phyloP scores from a whole-genome alignment of 35 echinoderm and acorn worm species.

The Apostichopus parvimensis region DNA sequence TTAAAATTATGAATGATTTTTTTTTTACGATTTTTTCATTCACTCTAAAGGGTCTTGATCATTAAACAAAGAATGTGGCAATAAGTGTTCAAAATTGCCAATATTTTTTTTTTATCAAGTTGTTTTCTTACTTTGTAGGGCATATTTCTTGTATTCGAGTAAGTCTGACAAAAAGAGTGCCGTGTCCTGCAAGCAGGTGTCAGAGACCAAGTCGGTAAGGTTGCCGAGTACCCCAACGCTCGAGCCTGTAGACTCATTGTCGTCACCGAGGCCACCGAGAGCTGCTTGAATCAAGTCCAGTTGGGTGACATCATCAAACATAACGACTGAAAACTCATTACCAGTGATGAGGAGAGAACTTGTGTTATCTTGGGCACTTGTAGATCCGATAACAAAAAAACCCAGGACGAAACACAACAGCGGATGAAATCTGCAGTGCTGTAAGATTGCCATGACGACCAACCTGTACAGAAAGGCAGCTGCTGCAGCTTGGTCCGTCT shows the following conservation, averaged over 20 bases:
- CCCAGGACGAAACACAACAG: neutral
- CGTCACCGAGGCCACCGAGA: neutral
- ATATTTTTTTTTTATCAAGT: neutral
- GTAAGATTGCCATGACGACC: neutral
- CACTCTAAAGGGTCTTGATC: too few relatives aligned
- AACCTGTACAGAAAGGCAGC: neutral
- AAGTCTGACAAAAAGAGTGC: neutral
- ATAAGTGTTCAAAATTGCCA: too few relatives aligned
- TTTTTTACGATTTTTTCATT: too few relatives aligned
- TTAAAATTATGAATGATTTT: too few relatives aligned
- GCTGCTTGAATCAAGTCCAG: slow-evolving; percentile 2
- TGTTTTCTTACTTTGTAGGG: slow-evolving; percentile 9
- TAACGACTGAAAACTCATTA: neutral
- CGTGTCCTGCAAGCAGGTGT: neutral
- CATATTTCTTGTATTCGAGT: neutral
- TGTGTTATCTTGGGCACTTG: neutral
- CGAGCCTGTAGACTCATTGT: neutral
- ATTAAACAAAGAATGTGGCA: too few relatives aligned
- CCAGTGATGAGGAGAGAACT: neutral
- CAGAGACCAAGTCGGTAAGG: neutral
- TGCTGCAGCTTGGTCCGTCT: neutral
- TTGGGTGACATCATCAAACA: slow-evolving; percentile 12
- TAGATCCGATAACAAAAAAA: neutral
- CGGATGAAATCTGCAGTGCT: neutral
- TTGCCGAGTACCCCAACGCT: neutral